Percentiles rank a stretch among this genome's conserved stretches.
These are phyloP conservation scores for Heliconius melpomene DNA, from an alignment of 1,140 invertebrate species.

Conservation along the genomic window DNA sequence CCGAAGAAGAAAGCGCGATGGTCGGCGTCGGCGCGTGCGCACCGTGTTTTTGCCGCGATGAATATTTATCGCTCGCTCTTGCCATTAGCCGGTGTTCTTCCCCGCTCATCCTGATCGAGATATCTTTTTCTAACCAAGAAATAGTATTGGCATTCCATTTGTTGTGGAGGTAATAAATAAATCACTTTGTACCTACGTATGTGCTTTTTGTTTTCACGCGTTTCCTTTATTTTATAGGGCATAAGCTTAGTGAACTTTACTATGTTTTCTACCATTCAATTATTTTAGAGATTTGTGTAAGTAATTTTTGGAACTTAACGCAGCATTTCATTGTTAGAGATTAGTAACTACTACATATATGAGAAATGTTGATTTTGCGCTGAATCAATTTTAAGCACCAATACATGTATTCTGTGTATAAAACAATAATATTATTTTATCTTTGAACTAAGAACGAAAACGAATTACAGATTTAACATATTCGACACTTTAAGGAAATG, in stretches of 20 bases:
- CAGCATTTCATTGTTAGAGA: too few species aligned
- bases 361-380: too few species aligned
- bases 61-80: conserved; percentile 74
- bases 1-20: conserved; percentile 70
- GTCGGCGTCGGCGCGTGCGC: conserved; percentile 64
- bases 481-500: too few species aligned
- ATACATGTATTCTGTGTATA: too few species aligned
- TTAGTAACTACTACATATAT: too few species aligned
- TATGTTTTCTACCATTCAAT: not conserved
- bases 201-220: not conserved
- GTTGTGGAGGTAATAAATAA: conserved; percentile 3
- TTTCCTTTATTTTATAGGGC: not conserved
- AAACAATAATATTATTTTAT: too few species aligned
- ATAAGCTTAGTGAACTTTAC: not conserved
- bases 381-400: too few species aligned
- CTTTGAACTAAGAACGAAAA: too few species aligned
- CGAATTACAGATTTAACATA: too few species aligned
- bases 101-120: conserved; percentile 26
- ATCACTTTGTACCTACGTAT: not conserved
- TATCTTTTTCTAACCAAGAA: conserved; percentile 17
- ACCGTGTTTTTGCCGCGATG: conserved; percentile 73
- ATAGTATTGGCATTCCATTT: conserved; percentile 12
- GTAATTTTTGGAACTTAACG: too few species aligned
- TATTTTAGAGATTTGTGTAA: not conserved
- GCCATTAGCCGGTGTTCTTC: conserved; percentile 58